Conservation (phyloP, 2,113 vertebrate species). For the Tachysurus fulvidraco region DNA sequence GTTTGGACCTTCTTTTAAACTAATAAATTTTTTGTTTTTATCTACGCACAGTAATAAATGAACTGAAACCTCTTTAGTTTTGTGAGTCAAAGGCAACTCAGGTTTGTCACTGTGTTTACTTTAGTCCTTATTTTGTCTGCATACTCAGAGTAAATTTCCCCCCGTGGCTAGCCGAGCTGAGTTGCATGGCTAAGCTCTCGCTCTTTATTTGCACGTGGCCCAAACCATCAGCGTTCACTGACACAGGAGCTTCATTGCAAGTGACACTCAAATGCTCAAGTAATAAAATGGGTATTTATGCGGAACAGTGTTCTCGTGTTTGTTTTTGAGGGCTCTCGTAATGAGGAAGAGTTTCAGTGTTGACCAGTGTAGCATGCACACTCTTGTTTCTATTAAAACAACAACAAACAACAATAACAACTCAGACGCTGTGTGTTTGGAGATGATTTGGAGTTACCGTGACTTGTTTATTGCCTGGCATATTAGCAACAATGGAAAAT, state of each 20-base stretch:
- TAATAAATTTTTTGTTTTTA: not conserved
- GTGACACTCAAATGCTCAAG: conserved; percentile 43
- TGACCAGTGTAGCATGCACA: conserved; percentile 23
- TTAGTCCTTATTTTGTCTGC: conserved; percentile 5
- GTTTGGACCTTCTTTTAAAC: not conserved
- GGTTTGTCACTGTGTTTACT: conserved; percentile 43
- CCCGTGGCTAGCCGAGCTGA: conserved; percentile 33
- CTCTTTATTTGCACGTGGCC: conserved; percentile 33
- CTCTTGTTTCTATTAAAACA: conserved; percentile 30
- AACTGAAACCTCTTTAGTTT: conserved; percentile 9
- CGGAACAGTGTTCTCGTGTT: conserved; percentile 25
- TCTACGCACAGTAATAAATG: conserved; percentile 22
- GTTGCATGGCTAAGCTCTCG: conserved; percentile 37
- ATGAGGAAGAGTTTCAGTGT: conserved; percentile 40
- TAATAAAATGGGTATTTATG: conserved; percentile 50
- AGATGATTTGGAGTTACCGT: conserved; percentile 7
- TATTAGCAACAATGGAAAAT: not conserved
- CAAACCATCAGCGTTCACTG: conserved; percentile 36
- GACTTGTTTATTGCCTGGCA: not conserved
- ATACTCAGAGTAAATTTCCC: conserved; percentile 42
- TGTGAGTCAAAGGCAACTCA: not conserved
- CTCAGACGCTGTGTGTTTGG: not conserved
- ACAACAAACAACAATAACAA: conserved; percentile 22
- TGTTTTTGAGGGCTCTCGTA: conserved; percentile 39
- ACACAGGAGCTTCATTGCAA: conserved; percentile 40